Evolutionary conservation across 2,113 vertebrate species (phyloP), one percentile per base, ranked within the genome.

Genomic region (Reinhardtius hippoglossoides): DNA sequence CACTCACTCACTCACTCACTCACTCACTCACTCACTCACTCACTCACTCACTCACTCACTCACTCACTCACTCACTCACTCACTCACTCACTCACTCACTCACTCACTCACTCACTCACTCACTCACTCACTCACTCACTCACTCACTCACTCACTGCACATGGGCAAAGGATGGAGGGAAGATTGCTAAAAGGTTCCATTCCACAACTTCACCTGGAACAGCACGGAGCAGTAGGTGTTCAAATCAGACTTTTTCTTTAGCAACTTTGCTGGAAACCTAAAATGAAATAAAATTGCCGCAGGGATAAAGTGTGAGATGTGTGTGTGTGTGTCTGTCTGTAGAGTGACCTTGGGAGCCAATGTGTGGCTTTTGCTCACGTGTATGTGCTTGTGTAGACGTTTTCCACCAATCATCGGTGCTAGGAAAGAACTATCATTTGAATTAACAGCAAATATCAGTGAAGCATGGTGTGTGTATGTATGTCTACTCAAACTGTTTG

Each of bases 401-500:
- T 42, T 40, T 42, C 20, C 18, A 23, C 57, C 31, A 69, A 58
- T 65, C 27, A 70, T 20, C 23, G 50, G n/a, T 58, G 18, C 35
- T 35, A 31, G 52, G 6, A 21, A 59, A 42, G n/a, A 18, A 40
- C 5, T 20, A 26, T 54, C 9, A 72, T 67, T 59, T 46, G 70
- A 31, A 48, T 23, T 40, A 37, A 64, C 62, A 62, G 16, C 13
- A 67, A 50, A 31, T n/a, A 63, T 14, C 44, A 63, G 21, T 15
- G 8, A 26, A 57, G 24, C 9, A 7, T 42, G 37, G 48, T 44
- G 16, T 60, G 31, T 48, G 23, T 26, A 40, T 40, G 9, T 13
- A 16, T n/a, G 15, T 58, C 69, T 24, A 18, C 68, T 63, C 13
- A 12, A 64, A 42, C 37, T 31, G 56, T 68, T 72, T 55, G 63